Conservation (phyloP, 2,113 vertebrate species). For the Burhinus bistriatus region DNA sequence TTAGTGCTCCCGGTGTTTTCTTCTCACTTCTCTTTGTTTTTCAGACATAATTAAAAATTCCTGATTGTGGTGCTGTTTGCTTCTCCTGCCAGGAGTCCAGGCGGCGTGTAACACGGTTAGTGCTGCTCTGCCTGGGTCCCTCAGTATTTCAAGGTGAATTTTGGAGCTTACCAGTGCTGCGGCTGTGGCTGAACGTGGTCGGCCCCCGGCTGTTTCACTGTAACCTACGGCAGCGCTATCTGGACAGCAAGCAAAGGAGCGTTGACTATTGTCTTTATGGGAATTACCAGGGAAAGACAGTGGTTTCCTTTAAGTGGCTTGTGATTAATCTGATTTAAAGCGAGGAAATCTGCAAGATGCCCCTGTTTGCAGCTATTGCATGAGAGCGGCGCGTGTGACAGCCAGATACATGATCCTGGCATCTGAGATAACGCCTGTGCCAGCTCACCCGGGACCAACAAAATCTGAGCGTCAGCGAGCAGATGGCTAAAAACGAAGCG, state of each 20-base stretch:
- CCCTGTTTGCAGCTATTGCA: neutral
- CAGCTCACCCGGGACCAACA: slow-evolving; percentile 25
- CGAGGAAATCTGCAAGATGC: neutral
- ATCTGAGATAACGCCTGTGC: slow-evolving; percentile 15
- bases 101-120: neutral
- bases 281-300: neutral
- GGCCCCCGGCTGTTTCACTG: neutral
- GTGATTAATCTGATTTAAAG: slow-evolving; percentile 30
- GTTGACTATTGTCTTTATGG: neutral
- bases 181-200: rapidly evolving
- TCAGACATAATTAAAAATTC: neutral
- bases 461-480: slow-evolving; percentile 13
- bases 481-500: slow-evolving; percentile 8
- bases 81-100: neutral
- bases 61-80: neutral
- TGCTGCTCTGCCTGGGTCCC: neutral
- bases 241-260: neutral
- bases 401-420: neutral
- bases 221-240: neutral
- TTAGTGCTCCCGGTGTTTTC: neutral
- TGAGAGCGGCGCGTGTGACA: neutral
- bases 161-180: neutral
- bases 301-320: slow-evolving; percentile 41
- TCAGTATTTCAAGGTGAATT: neutral
- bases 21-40: slow-evolving; percentile 16